Evolutionary conservation across 2,797 vertebrate genomes (phyloP).

Genomic region (Champsocephalus esox): DNA sequence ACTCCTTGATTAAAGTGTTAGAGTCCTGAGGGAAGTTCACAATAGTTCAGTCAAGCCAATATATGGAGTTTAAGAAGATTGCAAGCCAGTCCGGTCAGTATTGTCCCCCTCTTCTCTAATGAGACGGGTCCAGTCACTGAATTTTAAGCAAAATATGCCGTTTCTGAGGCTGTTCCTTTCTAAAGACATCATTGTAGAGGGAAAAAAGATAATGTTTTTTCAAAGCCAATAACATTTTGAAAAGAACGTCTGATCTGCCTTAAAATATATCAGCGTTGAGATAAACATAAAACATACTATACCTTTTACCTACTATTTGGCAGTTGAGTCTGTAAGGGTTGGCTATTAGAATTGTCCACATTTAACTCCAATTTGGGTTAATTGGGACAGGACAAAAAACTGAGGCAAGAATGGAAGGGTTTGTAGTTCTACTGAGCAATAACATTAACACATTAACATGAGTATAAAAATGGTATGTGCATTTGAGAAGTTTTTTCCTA

Average conservation of each 20-base stretch:
- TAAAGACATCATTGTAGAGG: background rate
- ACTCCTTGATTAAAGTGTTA: constrained; percentile 26
- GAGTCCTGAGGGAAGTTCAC: background rate
- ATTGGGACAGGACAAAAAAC: background rate
- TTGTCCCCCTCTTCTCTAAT: constrained; percentile 13
- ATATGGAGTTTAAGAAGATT: constrained; percentile 30
- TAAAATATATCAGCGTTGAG: background rate
- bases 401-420: background rate
- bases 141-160: constrained; percentile 7
- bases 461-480: background rate
- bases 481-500: background rate
- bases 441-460: background rate
- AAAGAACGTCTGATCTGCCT: background rate
- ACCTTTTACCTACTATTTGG: background rate
- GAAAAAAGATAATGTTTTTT: background rate
- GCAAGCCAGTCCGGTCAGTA: constrained; percentile 29
- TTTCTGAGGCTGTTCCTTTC: background rate
- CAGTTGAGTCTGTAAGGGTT: background rate
- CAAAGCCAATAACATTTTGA: background rate
- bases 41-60: constrained; percentile 31
- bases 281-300: background rate
- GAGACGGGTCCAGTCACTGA: constrained; percentile 9
- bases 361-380: background rate
- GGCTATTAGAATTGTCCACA: too few relatives aligned
- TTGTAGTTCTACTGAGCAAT: background rate